A percentile compares a stretch with the other conserved stretches of the same genome.
Conservation (phyloP, 1,140 invertebrate species). For the Neodiprion fabricii region DNA sequence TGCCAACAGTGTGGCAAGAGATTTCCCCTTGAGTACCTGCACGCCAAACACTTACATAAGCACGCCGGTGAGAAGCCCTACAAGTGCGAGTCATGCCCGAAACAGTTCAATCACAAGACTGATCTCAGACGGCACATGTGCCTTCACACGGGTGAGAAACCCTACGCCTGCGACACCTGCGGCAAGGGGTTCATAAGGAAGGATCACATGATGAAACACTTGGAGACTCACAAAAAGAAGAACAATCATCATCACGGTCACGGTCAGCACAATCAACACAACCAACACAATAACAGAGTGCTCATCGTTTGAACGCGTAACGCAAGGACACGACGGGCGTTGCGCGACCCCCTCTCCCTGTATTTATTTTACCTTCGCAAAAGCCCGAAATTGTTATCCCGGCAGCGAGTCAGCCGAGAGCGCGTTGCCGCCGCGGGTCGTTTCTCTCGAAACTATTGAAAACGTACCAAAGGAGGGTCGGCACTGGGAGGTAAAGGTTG, state of each 20-base stretch:
- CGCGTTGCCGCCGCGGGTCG: neutral
- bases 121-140: slow-evolving; percentile 88
- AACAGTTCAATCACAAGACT: slow-evolving; percentile 91
- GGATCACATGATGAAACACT: slow-evolving; percentile 94
- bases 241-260: slow-evolving; percentile 37
- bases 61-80: slow-evolving; percentile 87
- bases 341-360: neutral
- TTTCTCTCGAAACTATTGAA: neutral
- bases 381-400: neutral
- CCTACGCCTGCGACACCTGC: slow-evolving; percentile 81
- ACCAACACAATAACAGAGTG: neutral
- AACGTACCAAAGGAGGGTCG: neutral
- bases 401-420: neutral
- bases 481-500: neutral
- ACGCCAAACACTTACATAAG: slow-evolving; percentile 75
- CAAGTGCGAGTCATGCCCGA: slow-evolving; percentile 87
- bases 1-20: slow-evolving; percentile 85
- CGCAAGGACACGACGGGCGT: neutral
- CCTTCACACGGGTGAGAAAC: slow-evolving; percentile 83
- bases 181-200: slow-evolving; percentile 91
- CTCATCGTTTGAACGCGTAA: neutral
- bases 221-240: slow-evolving; percentile 79
- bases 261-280: neutral
- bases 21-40: slow-evolving; percentile 71
- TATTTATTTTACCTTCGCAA: neutral